Evolutionary conservation across 2,888 invertebrate genomes (phyloP), one percentile per base, ranked within the genome.

Genomic region (Ditula angustiorana): DNA sequence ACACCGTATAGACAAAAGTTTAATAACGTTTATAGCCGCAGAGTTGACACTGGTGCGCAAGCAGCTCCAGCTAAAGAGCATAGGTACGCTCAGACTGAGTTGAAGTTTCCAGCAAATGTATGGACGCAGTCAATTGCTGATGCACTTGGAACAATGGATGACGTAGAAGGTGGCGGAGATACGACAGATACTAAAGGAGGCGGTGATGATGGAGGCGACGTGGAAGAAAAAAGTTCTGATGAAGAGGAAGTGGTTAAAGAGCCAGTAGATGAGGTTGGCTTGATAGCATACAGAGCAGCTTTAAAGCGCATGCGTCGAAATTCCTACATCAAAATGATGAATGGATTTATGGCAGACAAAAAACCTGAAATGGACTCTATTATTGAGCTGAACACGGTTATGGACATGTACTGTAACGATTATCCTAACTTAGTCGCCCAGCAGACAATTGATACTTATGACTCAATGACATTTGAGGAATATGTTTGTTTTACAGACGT

Each of bases 401-500:
- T 95, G 82, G 94, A 96, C 80, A 91, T 95, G 62, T 95, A 95
- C 73, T 85, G 89, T 44, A 93, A 95, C 73, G 95, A 96, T 77
- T 95, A 95, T 73, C 85, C 85, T 0, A 87, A 93, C 62, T 81
- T 95, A 57, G 85, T 92, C 1, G 79, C 80, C 13, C 77, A 88
- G 67, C 82, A 86, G 67, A 73, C 74, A 7, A 74, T 78, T 7
- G 83, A 82, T 67, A 75, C 84, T 64, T 87, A 87, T 70, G 79
- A 87, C 67, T 79, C 87, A 1, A 87, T 86, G 87, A 72, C 79
- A 13, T 86, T 90, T 72, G 86, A 92, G 61, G 94, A 95, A 69
- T 93, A 94, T 69, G 92, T 95, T 53, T 95, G 95, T 74, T 96
- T 96, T 74, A 94, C 95, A 23, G 94, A 96, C 75, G 94, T 95